Conservation (phyloP, 2,797 vertebrate species). For the Carapus acus region DNA sequence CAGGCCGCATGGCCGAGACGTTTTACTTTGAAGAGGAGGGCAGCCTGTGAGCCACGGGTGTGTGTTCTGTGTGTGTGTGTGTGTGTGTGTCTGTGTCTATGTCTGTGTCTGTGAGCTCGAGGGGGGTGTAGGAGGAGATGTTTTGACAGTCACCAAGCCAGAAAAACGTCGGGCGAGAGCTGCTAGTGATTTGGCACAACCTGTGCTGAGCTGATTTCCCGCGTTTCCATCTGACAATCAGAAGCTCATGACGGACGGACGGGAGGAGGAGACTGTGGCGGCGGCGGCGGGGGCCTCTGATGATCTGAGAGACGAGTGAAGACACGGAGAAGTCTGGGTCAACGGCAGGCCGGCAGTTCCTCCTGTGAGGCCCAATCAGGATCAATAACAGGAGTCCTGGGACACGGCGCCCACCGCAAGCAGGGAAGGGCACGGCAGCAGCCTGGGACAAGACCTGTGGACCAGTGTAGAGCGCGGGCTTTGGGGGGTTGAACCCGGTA, state of each 20-base stretch:
- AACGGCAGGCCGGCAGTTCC: constrained; percentile 69
- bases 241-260: constrained; percentile 45
- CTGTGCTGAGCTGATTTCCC: constrained; percentile 46
- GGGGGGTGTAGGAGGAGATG: no score
- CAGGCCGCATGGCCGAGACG: constrained; percentile 66
- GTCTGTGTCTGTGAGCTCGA: no score
- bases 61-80: no score
- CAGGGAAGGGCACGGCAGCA: constrained; percentile 40
- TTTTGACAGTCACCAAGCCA: constrained; percentile 69
- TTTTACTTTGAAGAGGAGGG: constrained; percentile 87
- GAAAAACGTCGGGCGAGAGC: constrained; percentile 63
- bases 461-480: no score
- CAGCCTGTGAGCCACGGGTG: constrained; percentile 76
- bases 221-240: constrained; percentile 64
- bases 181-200: constrained; percentile 67
- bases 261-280: constrained; percentile 44
- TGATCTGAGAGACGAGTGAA: constrained; percentile 66
- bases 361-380: constrained; percentile 75
- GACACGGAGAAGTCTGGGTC: constrained; percentile 66
- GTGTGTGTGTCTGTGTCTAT: no score
- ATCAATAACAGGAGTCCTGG: constrained; percentile 67
- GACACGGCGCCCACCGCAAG: constrained; percentile 55
- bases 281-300: constrained; percentile 60
- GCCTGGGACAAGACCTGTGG: no score
- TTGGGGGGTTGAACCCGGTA: no score